Evolutionary conservation across 2,113 vertebrate genomes (phyloP).

Genomic region (rat (Rattus norvegicus)): DNA sequence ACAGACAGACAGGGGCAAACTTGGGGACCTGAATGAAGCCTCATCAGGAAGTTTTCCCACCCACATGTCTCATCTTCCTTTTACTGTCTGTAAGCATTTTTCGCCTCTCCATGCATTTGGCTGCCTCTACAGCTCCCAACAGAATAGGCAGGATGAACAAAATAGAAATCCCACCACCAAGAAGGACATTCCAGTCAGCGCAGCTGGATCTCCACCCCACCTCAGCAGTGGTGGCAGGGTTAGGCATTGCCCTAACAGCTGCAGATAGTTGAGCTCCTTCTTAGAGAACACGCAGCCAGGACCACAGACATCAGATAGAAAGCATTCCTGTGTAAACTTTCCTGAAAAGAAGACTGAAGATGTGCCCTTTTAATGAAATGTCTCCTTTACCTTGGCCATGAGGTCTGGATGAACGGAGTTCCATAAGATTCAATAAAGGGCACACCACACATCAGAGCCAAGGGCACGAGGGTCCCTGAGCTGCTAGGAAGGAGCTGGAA

Average conservation of each 20-base stretch:
- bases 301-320: slow-evolving; percentile 33
- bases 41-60: not conserved
- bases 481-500: not conserved
- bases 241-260: not conserved
- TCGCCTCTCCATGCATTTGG: not conserved
- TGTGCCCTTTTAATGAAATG: slow-evolving; percentile 35
- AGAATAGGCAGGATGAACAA: not conserved
- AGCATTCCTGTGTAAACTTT: slow-evolving; percentile 2
- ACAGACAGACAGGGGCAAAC: not conserved
- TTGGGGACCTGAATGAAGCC: too few relatives aligned
- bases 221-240: not conserved
- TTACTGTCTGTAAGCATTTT: not conserved
- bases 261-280: not conserved
- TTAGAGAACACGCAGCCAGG: not conserved
- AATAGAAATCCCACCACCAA: not conserved
- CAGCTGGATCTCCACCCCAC: not conserved
- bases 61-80: not conserved
- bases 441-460: not conserved
- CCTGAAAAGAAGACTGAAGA: not conserved
- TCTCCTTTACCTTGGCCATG: slow-evolving; percentile 29
- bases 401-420: not conserved
- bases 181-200: not conserved
- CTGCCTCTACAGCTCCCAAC: not conserved
- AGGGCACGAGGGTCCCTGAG: not conserved
- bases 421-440: not conserved